Evolutionary conservation across 2,113 vertebrate species (phyloP).

Genomic region (Athene cunicularia): DNA sequence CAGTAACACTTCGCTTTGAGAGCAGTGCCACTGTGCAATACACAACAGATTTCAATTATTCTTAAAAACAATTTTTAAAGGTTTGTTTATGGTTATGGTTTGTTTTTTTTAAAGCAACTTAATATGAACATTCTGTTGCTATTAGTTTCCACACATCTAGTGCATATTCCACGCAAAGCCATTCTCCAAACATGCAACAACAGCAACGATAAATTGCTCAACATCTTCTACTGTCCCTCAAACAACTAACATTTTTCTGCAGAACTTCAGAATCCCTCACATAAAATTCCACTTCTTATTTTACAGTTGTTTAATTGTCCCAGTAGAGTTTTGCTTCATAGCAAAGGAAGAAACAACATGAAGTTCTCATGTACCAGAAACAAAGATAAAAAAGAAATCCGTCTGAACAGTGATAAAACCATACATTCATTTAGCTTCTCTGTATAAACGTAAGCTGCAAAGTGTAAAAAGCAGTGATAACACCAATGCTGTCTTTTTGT

Average conservation of each 20-base stretch:
- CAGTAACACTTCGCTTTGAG: neutral
- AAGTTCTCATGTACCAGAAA: neutral
- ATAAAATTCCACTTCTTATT: neutral
- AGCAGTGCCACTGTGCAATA: neutral
- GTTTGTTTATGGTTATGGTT: neutral
- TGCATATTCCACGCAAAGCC: neutral
- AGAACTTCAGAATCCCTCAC: neutral
- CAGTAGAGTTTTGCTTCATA: neutral
- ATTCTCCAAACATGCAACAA: neutral
- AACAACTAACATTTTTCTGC: neutral
- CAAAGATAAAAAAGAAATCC: neutral
- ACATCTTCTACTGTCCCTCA: neutral
- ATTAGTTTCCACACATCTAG: neutral
- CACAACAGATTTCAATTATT: neutral
- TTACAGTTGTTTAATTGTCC: neutral
- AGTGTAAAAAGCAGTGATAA: neutral
- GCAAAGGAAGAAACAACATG: neutral
- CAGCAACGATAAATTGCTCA: neutral
- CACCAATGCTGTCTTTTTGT: fast-evolving
- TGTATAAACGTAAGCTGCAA: neutral
- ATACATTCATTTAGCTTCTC: neutral
- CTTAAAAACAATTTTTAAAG: neutral
- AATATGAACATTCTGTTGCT: neutral
- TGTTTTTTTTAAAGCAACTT: neutral
- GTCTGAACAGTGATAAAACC: neutral